A percentile compares a stretch with the other conserved stretches of the same genome.
These are phyloP conservation scores for Crotalus tigris DNA, from an alignment of 2,113 vertebrate species.

Conservation along the genomic window DNA sequence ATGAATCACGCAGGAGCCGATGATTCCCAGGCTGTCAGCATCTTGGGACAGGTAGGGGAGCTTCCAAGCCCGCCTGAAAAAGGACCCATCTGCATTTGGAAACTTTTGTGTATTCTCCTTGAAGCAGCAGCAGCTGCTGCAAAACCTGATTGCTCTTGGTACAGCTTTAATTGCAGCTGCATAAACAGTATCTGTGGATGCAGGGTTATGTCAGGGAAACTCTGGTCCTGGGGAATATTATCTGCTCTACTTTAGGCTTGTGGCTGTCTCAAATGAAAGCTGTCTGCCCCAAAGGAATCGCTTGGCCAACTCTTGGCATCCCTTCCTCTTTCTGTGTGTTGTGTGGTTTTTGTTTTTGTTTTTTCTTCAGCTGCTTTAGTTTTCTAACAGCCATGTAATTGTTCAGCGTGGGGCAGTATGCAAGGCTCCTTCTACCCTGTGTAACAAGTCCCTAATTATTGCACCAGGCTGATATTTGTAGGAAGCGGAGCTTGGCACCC, in stretches of 20 bases:
- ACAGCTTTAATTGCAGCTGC: neutral
- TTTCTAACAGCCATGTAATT: slow-evolving; percentile 61
- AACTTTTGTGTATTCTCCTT: neutral
- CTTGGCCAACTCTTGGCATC: slow-evolving; percentile 8
- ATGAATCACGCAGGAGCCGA: neutral
- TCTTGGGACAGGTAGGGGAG: neutral
- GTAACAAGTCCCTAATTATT: slow-evolving; percentile 64
- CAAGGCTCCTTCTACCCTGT: slow-evolving; percentile 43
- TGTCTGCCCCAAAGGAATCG: slow-evolving; percentile 34
- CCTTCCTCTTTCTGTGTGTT: neutral
- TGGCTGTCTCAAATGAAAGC: neutral
- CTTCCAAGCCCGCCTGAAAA: neutral
- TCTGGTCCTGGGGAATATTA: neutral
- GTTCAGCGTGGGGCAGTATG: slow-evolving; percentile 64
- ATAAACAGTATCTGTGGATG: neutral
- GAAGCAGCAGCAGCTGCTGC: neutral
- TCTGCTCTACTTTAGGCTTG: neutral
- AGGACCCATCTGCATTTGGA: neutral
- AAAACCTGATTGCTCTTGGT: neutral
- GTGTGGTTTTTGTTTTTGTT: no score
- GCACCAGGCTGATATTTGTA: slow-evolving; percentile 32
- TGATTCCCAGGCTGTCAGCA: neutral
- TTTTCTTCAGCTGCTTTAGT: slow-evolving; percentile 44
- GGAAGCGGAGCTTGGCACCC: slow-evolving; percentile 46
- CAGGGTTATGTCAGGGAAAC: neutral